Percentiles rank a stretch among this genome's conserved stretches.
phyloP scores from a whole-genome alignment of 1,140 invertebrate species.

The Diorhabda elongata region DNA sequence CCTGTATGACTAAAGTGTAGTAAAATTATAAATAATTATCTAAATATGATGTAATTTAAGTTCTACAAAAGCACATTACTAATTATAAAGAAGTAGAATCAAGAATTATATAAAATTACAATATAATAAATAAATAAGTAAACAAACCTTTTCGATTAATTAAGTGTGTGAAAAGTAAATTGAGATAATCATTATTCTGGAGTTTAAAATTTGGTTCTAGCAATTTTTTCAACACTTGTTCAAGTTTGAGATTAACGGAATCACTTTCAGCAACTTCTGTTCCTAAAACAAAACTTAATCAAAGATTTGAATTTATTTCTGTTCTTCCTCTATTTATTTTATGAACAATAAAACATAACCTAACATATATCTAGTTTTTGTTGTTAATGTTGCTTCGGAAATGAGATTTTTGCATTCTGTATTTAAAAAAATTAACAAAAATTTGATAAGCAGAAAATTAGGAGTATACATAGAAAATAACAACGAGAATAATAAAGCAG shows the following conservation, averaged over 20 bases:
- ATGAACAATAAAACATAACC: neutral
- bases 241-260: conserved; percentile 34
- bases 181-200: conserved; percentile 52
- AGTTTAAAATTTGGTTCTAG: conserved; percentile 48
- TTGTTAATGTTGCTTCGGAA: neutral
- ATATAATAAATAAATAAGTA: no score
- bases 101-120: no score
- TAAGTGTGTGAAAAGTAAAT: conserved; percentile 50
- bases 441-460: no score
- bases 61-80: no score
- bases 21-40: no score
- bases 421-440: neutral
- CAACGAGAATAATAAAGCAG: no score
- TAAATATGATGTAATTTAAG: no score
- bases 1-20: no score
- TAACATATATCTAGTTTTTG: neutral
- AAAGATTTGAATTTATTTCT: neutral
- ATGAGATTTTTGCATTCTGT: neutral
- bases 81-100: no score
- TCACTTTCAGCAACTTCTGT: neutral
- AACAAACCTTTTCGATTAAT: conserved; percentile 21
- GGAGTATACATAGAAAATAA: no score
- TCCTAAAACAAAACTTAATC: neutral
- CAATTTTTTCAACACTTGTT: conserved; percentile 47
- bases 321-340: neutral